Percentiles rank a stretch among this genome's conserved stretches.
Conservation (phyloP, 2,113 vertebrate genomes). For the Nothoprocta pentlandii region DNA sequence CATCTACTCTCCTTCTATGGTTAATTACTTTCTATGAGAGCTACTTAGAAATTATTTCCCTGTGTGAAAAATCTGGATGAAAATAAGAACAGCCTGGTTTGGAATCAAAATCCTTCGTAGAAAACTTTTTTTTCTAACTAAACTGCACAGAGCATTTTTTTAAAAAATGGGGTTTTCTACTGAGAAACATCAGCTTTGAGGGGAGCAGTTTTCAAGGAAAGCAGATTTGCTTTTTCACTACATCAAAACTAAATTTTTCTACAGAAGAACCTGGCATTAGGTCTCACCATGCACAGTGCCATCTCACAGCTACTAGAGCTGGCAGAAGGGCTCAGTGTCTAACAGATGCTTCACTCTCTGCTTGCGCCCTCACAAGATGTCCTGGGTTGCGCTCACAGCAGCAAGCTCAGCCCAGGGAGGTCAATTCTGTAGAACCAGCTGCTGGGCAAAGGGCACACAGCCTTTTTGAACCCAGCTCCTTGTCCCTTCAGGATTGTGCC, state of each 20-base stretch:
- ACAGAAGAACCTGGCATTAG: neutral
- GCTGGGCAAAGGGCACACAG: neutral
- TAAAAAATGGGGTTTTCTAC: neutral
- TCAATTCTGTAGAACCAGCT: slow-evolving; percentile 5
- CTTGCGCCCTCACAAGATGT: neutral
- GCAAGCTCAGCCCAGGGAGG: fast-evolving
- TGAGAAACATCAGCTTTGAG: neutral
- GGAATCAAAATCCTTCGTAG: slow-evolving; percentile 25
- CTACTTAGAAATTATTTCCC: slow-evolving; percentile 51
- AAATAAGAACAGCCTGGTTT: slow-evolving; percentile 55
- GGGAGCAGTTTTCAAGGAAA: neutral
- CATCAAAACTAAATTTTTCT: neutral
- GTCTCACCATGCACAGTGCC: fast-evolving
- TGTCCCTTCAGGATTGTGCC: neutral
- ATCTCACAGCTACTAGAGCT: neutral
- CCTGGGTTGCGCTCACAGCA: neutral
- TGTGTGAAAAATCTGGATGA: slow-evolving; percentile 40
- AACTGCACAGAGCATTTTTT: neutral
- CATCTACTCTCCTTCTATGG: neutral
- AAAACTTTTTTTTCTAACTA: neutral
- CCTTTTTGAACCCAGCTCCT: neutral
- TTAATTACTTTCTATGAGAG: slow-evolving; percentile 56
- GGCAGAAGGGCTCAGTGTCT: neutral
- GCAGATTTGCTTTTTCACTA: neutral
- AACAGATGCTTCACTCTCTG: neutral